These are phyloP conservation scores for Gymnoscopelus microlampas DNA, from an alignment of 2,797 vertebrate species.

Conservation along the genomic window DNA sequence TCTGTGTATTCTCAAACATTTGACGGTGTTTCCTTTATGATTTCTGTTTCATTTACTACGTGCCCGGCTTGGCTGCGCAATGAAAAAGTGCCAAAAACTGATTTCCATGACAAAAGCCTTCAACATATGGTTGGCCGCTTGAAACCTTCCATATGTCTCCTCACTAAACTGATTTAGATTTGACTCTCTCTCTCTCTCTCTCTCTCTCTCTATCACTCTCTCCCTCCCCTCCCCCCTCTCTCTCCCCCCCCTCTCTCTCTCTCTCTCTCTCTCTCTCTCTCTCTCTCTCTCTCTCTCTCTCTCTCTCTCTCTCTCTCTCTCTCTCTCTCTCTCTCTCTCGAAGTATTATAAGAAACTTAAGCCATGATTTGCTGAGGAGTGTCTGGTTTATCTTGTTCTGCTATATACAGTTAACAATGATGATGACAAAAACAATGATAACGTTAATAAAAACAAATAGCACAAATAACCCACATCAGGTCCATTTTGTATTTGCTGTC, in stretches of 20 bases:
- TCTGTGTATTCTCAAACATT: constrained; percentile 82
- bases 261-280: constrained; percentile 35
- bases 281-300: constrained; percentile 58
- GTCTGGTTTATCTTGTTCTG: constrained; percentile 82
- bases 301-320: constrained; percentile 52
- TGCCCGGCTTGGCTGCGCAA: constrained; percentile 86
- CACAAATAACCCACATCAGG: constrained; percentile 77
- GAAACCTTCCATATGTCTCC: constrained; percentile 86
- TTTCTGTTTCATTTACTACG: constrained; percentile 65
- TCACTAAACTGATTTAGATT: constrained; percentile 83
- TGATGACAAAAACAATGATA: constrained; percentile 80
- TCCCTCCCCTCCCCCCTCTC: constrained; percentile 65
- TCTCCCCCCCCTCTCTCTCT: constrained; percentile 56
- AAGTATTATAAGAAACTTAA: constrained; percentile 82
- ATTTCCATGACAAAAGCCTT: constrained; percentile 91
- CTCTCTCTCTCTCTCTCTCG: constrained; percentile 63
- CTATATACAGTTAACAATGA: constrained; percentile 77
- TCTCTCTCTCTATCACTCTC: constrained; percentile 43
- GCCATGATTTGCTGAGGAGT: constrained; percentile 83
- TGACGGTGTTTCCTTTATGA: constrained; percentile 74
- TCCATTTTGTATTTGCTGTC: constrained; percentile 54
- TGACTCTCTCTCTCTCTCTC: constrained; percentile 70
- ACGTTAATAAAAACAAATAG: constrained; percentile 86
- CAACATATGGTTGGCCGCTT: constrained; percentile 87
- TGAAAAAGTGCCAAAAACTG: constrained; percentile 89